A percentile compares a stretch with the other conserved stretches of the same genome.
These are phyloP conservation scores for Raphicerus campestris DNA, from an alignment of 2,113 vertebrate genomes.

Conservation along the genomic window DNA sequence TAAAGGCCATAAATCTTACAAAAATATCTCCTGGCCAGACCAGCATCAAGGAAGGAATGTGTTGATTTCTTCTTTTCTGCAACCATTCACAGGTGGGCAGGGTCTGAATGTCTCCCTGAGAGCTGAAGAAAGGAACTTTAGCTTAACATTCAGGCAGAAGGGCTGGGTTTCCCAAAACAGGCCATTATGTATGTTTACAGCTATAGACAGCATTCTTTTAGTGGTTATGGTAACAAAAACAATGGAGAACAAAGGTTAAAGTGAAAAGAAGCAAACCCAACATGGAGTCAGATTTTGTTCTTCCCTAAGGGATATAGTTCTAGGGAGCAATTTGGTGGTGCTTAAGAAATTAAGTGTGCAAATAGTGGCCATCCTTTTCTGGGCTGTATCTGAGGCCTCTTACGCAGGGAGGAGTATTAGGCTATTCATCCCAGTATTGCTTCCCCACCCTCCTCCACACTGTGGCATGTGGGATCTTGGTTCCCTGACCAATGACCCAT, in stretches of 20 bases:
- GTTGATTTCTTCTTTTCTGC: not conserved
- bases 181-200: not conserved
- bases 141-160: not conserved
- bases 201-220: not conserved
- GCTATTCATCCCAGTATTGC: not conserved
- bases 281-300: not conserved
- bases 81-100: not conserved
- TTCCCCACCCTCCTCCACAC: not conserved
- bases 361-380: not conserved
- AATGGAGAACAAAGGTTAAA: not conserved
- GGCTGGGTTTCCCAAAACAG: not conserved
- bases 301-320: not conserved
- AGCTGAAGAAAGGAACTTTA: not conserved
- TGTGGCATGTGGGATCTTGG: not conserved
- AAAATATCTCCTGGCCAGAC: not conserved
- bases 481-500: not conserved
- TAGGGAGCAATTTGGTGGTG: not conserved
- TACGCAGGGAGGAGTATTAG: not conserved
- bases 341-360: not conserved
- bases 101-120: not conserved
- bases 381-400: not conserved
- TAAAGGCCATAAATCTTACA: not conserved
- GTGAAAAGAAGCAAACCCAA: not conserved
- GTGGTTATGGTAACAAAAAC: not conserved
- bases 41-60: not conserved